These are phyloP conservation scores for Bujurquina vittata DNA, from an alignment of 2,113 vertebrate genomes.

Conservation along the genomic window DNA sequence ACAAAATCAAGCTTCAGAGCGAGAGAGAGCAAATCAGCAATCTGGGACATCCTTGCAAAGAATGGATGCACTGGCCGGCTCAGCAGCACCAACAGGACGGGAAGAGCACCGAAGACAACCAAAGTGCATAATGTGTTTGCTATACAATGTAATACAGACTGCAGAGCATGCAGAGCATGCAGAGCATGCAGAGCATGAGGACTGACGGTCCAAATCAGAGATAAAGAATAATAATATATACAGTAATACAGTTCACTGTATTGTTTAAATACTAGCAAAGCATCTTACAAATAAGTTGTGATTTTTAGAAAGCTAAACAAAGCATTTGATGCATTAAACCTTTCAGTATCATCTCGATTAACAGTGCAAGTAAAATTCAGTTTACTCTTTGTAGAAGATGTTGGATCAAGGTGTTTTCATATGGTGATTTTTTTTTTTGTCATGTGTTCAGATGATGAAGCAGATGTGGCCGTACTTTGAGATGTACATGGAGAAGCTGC, in stretches of 20 bases:
- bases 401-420: neutral
- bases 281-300: neutral
- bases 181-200: neutral
- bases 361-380: neutral
- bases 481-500: conserved; percentile 90
- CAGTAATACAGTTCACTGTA: neutral
- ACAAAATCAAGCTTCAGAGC: no score
- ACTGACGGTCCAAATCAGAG: neutral
- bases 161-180: neutral
- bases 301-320: neutral
- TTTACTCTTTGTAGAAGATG: neutral
- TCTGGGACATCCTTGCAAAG: neutral
- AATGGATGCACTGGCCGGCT: neutral
- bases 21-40: neutral
- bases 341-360: neutral
- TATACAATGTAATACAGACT: neutral
- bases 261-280: neutral
- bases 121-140: neutral
- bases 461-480: conserved; percentile 96
- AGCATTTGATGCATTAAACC: neutral
- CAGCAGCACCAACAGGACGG: neutral
- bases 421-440: neutral
- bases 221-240: no score
- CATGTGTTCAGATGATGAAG: conserved; percentile 82
- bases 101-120: neutral